Percentiles rank a stretch among this genome's conserved stretches.
Evolutionary conservation across 2,888 invertebrate genomes (phyloP).

Genomic region (Dryomyza anilis): DNA sequence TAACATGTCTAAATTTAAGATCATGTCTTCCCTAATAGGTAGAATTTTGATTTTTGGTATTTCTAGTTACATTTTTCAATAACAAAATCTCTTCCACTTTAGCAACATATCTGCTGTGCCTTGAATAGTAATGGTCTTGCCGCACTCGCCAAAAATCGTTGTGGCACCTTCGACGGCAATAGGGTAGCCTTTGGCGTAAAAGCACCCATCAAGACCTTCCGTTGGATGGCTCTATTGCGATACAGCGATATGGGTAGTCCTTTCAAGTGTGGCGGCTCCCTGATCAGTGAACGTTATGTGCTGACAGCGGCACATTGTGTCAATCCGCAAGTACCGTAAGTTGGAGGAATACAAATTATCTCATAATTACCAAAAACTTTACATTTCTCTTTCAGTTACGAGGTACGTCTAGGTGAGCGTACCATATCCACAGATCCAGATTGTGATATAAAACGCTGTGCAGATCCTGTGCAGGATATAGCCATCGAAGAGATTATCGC

Average conservation of each 20-base stretch:
- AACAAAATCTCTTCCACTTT: too few relatives aligned
- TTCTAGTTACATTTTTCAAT: too few relatives aligned
- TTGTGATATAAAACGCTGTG: slow-evolving; percentile 44
- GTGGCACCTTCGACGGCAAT: slow-evolving; percentile 39
- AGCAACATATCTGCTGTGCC: slow-evolving; percentile 51
- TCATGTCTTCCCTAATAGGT: too few relatives aligned
- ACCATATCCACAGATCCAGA: too few relatives aligned
- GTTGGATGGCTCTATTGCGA: slow-evolving; percentile 48
- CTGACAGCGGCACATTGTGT: slow-evolving; percentile 51
- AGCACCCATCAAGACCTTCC: slow-evolving; percentile 45
- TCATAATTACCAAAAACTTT: too few relatives aligned
- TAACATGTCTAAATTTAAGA: too few relatives aligned
- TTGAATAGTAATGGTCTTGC: slow-evolving; percentile 44
- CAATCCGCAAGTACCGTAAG: too few relatives aligned
- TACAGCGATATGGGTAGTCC: slow-evolving; percentile 37
- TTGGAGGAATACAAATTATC: too few relatives aligned
- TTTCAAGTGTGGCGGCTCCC: slow-evolving; percentile 47
- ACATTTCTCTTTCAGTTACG: slow-evolving; percentile 38
- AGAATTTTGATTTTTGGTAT: too few relatives aligned
- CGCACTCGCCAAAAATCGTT: slow-evolving; percentile 32
- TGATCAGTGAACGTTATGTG: slow-evolving; percentile 47
- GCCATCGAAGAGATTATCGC: slow-evolving; percentile 42
- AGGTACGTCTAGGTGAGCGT: slow-evolving; percentile 49
- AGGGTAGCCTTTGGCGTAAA: slow-evolving; percentile 44
- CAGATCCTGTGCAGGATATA: slow-evolving; percentile 45